These are phyloP conservation scores for Thunnus albacares DNA, from an alignment of 2,797 vertebrate species.

Conservation along the genomic window DNA sequence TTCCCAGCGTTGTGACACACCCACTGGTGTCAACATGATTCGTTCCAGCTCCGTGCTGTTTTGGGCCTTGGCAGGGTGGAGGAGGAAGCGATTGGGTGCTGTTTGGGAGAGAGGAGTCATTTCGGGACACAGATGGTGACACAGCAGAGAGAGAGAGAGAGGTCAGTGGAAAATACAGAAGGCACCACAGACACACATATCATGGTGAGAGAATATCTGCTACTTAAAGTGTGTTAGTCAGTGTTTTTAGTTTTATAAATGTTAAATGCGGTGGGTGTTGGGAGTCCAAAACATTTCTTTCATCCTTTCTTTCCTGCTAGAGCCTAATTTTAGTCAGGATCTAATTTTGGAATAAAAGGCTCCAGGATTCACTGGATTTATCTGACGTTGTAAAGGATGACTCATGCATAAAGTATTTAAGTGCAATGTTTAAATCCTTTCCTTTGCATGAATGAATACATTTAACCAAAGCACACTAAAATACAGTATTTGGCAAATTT, in stretches of 20 bases:
- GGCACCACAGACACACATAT: background rate
- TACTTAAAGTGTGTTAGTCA: background rate
- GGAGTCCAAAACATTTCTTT: background rate
- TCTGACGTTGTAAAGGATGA: slow-evolving; percentile 3
- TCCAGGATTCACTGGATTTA: background rate
- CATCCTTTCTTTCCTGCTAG: background rate
- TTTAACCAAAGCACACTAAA: too few relatives aligned
- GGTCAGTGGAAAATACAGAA: slow-evolving; percentile 48
- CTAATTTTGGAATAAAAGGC: slow-evolving; percentile 38
- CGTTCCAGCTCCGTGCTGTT: slow-evolving; percentile 47
- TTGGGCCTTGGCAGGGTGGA: slow-evolving; percentile 43
- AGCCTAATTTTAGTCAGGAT: slow-evolving; percentile 17
- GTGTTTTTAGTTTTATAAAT: background rate
- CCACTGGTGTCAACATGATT: slow-evolving; percentile 10
- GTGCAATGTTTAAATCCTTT: background rate
- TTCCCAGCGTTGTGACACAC: slow-evolving; percentile 16
- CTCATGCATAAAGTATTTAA: background rate
- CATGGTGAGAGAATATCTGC: background rate
- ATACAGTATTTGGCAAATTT: too few relatives aligned
- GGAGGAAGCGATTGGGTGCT: slow-evolving; percentile 43
- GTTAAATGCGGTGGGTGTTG: background rate
- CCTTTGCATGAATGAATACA: background rate
- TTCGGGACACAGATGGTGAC: slow-evolving; percentile 73
- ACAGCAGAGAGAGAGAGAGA: slow-evolving; percentile 48
- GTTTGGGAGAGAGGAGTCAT: slow-evolving; percentile 52